phyloP scores from a whole-genome alignment of 2,888 invertebrate species.

The Ypsolopha scabrella region DNA sequence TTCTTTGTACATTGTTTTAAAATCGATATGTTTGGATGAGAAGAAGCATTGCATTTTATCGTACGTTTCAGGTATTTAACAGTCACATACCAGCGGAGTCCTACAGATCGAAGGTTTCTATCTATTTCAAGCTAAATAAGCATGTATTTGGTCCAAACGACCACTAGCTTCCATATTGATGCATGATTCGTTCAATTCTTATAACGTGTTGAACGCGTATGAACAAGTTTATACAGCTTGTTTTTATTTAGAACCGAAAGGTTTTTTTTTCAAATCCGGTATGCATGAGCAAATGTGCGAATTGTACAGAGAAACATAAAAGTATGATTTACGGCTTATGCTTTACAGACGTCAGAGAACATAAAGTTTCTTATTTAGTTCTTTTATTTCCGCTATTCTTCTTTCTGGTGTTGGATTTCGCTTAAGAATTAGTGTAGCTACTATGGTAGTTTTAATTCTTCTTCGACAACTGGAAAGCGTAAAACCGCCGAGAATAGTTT shows the following conservation, averaged over 20 bases:
- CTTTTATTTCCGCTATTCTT: neutral
- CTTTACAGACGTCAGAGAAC: neutral
- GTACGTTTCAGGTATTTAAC: constrained; percentile 90
- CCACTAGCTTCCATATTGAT: neutral
- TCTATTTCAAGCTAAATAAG: constrained; percentile 64
- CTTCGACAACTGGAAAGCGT: neutral
- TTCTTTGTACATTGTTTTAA: no score
- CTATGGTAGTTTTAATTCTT: neutral
- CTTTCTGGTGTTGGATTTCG: neutral
- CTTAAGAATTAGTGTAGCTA: neutral
- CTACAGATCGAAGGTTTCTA: constrained; percentile 92
- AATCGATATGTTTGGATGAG: neutral
- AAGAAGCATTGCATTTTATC: constrained; percentile 56
- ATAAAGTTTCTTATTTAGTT: neutral
- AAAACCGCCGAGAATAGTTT: no score
- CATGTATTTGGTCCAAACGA: constrained; percentile 35
- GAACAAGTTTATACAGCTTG: neutral
- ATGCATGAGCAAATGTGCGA: neutral
- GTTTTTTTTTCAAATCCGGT: neutral
- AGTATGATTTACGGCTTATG: neutral
- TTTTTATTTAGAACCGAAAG: neutral
- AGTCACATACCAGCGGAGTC: constrained; percentile 95
- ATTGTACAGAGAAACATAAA: neutral
- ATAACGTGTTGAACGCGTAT: neutral
- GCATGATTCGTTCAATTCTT: neutral